Evolutionary conservation across 2,113 vertebrate genomes (phyloP).

Genomic region (Otocyon megalotis): DNA sequence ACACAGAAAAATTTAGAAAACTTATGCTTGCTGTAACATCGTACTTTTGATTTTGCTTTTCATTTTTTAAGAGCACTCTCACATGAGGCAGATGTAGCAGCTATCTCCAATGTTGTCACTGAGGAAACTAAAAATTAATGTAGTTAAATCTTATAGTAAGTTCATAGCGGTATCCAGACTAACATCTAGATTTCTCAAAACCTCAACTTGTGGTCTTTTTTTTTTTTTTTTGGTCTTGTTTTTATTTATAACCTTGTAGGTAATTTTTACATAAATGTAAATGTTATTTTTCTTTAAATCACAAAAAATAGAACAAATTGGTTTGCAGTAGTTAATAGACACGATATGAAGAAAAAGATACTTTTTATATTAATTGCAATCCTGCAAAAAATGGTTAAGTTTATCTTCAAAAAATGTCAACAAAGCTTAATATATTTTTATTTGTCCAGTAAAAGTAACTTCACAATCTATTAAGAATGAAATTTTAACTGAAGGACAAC

Average conservation of each 20-base stretch:
- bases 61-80: neutral
- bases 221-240: neutral
- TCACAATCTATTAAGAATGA: conserved; percentile 77
- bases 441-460: conserved; percentile 73
- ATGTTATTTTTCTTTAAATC: conserved; percentile 58
- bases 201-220: neutral
- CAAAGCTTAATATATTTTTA: conserved; percentile 79
- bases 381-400: conserved; percentile 54
- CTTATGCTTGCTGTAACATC: neutral
- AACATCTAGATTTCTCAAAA: conserved; percentile 42
- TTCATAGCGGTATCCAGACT: neutral
- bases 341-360: conserved; percentile 36
- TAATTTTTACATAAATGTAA: conserved; percentile 55
- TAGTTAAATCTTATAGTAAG: conserved; percentile 19
- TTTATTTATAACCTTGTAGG: conserved; percentile 36
- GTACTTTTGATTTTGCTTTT: conserved; percentile 6
- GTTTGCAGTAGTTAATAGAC: conserved; percentile 49
- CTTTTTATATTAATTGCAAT: conserved; percentile 26
- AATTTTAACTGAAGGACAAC: conserved; percentile 61
- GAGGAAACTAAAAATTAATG: conserved; percentile 30
- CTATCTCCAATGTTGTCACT: neutral
- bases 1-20: conserved; percentile 36
- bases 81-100: neutral
- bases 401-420: conserved; percentile 66
- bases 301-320: conserved; percentile 32